These are phyloP conservation scores for Corythoichthys intestinalis DNA, from an alignment of 2,113 vertebrate genomes.

Conservation along the genomic window DNA sequence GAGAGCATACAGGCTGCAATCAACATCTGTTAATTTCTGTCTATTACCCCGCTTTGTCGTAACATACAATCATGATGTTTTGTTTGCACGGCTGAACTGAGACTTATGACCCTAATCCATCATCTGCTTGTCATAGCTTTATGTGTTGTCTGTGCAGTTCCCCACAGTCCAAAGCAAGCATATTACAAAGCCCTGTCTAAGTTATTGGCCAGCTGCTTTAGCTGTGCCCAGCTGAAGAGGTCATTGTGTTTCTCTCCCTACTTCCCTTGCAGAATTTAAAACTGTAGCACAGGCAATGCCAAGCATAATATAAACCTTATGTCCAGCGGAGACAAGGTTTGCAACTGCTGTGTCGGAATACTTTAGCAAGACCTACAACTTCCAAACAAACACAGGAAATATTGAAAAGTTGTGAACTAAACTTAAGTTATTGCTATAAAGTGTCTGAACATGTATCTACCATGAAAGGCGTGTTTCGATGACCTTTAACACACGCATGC, in stretches of 20 bases:
- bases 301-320: constrained; percentile 75
- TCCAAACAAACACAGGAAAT: constrained; percentile 5
- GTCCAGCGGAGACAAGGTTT: constrained; percentile 71
- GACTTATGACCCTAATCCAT: constrained; percentile 84
- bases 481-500: constrained; percentile 9
- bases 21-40: constrained; percentile 81
- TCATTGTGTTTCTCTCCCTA: constrained; percentile 72
- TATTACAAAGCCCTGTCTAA: constrained; percentile 79
- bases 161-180: constrained; percentile 70
- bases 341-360: constrained; percentile 71
- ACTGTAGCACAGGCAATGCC: constrained; percentile 71
- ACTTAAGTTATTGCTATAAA: neutral
- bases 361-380: constrained; percentile 73
- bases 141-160: constrained; percentile 76
- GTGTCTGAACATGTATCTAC: neutral
- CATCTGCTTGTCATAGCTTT: constrained; percentile 83
- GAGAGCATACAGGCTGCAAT: constrained; percentile 66
- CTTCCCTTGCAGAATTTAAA: constrained; percentile 71
- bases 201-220: constrained; percentile 86
- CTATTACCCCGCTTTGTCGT: constrained; percentile 74
- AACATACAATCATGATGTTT: constrained; percentile 81
- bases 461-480: constrained; percentile 8
- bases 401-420: too few species aligned
- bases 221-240: constrained; percentile 79
- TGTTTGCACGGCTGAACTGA: constrained; percentile 82